These are phyloP conservation scores for Pithys albifrons DNA, from an alignment of 2,113 vertebrate genomes.

Conservation along the genomic window DNA sequence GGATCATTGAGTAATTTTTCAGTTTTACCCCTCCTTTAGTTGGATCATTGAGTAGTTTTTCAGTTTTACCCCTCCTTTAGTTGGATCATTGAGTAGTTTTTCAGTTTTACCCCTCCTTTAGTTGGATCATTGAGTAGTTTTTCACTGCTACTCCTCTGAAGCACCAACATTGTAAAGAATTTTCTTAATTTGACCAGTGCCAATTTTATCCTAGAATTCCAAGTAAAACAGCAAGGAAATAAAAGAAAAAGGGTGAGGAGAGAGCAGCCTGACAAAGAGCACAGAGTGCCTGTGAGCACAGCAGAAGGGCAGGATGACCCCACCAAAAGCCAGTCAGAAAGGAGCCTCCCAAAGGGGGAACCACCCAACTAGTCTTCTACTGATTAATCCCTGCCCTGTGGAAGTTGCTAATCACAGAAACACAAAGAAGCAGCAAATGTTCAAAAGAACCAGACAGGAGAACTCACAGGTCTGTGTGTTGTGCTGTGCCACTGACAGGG, in stretches of 20 bases:
- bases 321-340: background rate
- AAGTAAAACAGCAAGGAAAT: background rate
- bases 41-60: background rate
- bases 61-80: background rate
- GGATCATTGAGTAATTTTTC: no score
- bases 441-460: background rate
- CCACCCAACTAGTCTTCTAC: background rate
- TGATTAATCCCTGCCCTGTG: background rate
- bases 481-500: conserved; percentile 71
- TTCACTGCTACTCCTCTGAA: background rate
- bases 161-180: background rate
- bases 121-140: background rate
- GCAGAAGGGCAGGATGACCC: background rate
- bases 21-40: background rate
- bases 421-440: background rate
- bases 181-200: background rate
- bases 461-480: conserved; percentile 69
- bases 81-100: no score
- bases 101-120: background rate
- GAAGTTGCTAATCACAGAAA: background rate
- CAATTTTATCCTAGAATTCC: background rate
- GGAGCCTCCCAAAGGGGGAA: background rate
- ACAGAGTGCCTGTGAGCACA: background rate
- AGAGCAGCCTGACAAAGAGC: background rate
- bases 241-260: background rate